These are phyloP conservation scores for Sebastes minor DNA, from an alignment of 2,797 vertebrate genomes.

Conservation along the genomic window DNA sequence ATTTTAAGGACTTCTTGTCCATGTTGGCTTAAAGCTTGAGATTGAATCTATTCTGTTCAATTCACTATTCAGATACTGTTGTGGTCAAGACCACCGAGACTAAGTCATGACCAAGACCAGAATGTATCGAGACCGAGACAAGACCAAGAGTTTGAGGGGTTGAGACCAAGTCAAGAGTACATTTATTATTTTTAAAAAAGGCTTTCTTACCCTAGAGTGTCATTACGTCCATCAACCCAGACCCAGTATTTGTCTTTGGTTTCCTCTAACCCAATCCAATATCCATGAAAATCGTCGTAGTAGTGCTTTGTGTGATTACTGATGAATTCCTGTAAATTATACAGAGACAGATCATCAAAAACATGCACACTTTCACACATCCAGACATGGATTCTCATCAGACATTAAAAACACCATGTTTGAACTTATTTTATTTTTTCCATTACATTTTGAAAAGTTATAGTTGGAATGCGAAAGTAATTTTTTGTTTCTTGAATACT, in stretches of 20 bases:
- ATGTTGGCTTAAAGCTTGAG: background rate
- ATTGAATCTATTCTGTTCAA: background rate
- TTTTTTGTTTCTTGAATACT: background rate
- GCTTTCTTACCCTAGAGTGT: slow-evolving; percentile 32
- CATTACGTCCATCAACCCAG: slow-evolving; percentile 43
- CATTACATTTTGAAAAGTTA: background rate
- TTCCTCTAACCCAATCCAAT: slow-evolving; percentile 55
- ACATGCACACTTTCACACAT: background rate
- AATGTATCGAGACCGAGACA: too few species aligned
- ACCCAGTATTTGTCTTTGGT: fast-evolving
- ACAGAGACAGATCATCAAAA: background rate
- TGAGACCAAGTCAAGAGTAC: too few species aligned
- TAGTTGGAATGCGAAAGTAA: background rate
- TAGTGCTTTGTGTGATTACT: background rate
- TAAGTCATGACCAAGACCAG: too few species aligned
- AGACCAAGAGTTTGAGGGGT: too few species aligned
- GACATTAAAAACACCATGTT: background rate
- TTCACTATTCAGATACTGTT: too few species aligned
- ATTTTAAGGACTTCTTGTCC: background rate
- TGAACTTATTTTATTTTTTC: background rate
- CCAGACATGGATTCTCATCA: background rate
- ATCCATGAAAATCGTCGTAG: background rate
- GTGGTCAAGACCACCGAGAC: too few species aligned
- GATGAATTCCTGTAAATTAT: slow-evolving; percentile 66
- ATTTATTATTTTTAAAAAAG: background rate